Base-by-base conservation (phyloP, 2,797 vertebrate genomes). In the Typhlichthys subterraneus region DNA sequence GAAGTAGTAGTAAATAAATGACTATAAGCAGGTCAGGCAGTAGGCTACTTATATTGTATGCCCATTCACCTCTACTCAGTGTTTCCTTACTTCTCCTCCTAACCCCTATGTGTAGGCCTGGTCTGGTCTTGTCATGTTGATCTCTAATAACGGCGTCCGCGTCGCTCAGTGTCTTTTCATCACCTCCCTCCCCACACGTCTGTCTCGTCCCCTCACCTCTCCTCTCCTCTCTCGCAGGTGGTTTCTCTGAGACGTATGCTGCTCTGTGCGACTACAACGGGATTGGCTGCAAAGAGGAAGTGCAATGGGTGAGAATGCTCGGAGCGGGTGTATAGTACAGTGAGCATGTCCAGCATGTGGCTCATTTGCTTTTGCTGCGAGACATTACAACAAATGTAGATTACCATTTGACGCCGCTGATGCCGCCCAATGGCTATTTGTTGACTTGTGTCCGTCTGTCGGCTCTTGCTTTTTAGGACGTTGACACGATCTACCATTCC, bases 401-500 rank as follows among this genome's bases (percentile, higher is more conserved):
- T 29, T 29, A 4, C 23, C 23, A 29, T 6, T 38, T 45, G 47
- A n/a, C 7, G 5, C 33, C 53, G 12, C 53, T 53, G 57, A 65
- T 59, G 68, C 72, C 65, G 50, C 33, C 7, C 3, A 74, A 15
- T 4, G 23, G 33, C n/a, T 55, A 72, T 87, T 64, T 69, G 62
- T 51, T 81, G 69, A 75, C 78, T 67, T 38, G 23, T 29, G 4
- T 4, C 33, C 8, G 33, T 38, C 33, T 38, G 33, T 1, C 63
- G 45, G 19, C 12, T 54, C 56, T 48, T 77, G 61, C 84, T 71
- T 62, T 65, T 77, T 57, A 97, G 96, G 96, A 97, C 67, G 96
- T 97, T 81, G 96, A 97, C 87, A 97, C 95, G 45, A 96, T 97
- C 83, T 97, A 97, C 82, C 96, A 96, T 85, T 95, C 95, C 1